Base-by-base conservation (phyloP, 2,888 invertebrate species). In the Monoplex corrugatus region DNA sequence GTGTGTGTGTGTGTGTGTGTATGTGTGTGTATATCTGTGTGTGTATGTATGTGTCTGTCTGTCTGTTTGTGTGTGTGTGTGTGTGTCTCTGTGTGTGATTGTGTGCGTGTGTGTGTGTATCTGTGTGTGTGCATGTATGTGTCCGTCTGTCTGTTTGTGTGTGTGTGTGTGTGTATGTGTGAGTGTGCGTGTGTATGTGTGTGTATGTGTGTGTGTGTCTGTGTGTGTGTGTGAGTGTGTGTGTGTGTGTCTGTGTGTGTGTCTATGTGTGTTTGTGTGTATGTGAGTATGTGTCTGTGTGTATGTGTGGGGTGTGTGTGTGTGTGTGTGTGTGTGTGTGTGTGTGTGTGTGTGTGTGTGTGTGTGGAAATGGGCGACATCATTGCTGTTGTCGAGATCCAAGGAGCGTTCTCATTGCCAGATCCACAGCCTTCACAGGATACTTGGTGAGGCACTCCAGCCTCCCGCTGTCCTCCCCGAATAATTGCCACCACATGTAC, bases 331-430 rank as follows among this genome's bases (percentile, higher is more conserved):
- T 72, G 72, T 72, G 72, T 72, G 72, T 72, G 72, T n/a, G 72
- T 72, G 72, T 13, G 72, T 72, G 72, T 72, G 72, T 72, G 72
- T 72, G 72, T 72, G 72, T 72, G 72, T 72, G 72, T n/a, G 72
- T 72, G 72, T 72, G 72, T 72, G 72, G 28, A 28, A 16, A 32
- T 72, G 72, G 28, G 16, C 32, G n/a, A 72, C 28, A n/a, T n/a
- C n/a, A n/a, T n/a, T n/a, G n/a, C n/a, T n/a, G n/a, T n/a, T n/a
- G n/a, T n/a, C n/a, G n/a, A n/a, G n/a, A n/a, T n/a, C n/a, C n/a
- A n/a, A n/a, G n/a, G n/a, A n/a, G n/a, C n/a, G n/a, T n/a, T n/a
- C n/a, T n/a, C n/a, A n/a, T n/a, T n/a, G n/a, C n/a, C n/a, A n/a
- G n/a, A n/a, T n/a, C n/a, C n/a, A n/a, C n/a, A n/a, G n/a, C n/a